A percentile compares a stretch with the other conserved stretches of the same genome.
Evolutionary conservation across 1,140 invertebrate genomes (phyloP).

Genomic region (Schlechtendalia chinensis): DNA sequence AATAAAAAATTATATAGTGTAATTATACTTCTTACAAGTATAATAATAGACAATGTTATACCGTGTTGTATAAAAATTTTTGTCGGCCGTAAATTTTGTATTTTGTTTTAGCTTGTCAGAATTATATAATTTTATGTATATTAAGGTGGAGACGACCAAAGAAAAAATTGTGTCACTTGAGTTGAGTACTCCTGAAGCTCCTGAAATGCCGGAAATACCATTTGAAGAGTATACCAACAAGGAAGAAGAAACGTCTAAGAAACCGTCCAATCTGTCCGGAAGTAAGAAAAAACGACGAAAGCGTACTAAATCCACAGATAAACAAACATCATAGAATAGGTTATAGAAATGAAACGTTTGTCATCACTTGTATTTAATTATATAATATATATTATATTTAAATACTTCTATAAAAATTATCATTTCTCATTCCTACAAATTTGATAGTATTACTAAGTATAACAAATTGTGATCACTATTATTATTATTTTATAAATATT

Average conservation of each 20-base stretch:
- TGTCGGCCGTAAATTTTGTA: neutral
- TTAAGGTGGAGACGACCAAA: constrained; percentile 79
- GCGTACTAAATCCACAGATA: constrained; percentile 43
- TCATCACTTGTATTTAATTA: neutral
- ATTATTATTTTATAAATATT: constrained; percentile 14
- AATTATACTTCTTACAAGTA: neutral
- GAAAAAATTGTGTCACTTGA: constrained; percentile 86
- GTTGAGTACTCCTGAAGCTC: constrained; percentile 65
- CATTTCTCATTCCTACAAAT: constrained; percentile 40
- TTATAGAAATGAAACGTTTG: neutral
- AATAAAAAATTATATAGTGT: neutral
- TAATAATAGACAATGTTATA: neutral
- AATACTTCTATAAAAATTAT: constrained; percentile 5
- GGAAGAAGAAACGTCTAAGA: constrained; percentile 53
- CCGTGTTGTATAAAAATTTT: neutral
- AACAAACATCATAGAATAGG: constrained; percentile 16
- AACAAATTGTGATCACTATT: constrained; percentile 48
- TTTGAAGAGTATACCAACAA: constrained; percentile 52
- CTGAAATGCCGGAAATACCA: constrained; percentile 57
- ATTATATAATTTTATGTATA: constrained; percentile 29
- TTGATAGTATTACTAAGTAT: constrained; percentile 47
- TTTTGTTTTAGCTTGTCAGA: neutral
- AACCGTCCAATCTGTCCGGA: constrained; percentile 50
- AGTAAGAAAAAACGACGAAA: constrained; percentile 31
- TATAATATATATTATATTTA: neutral